A percentile compares a stretch with the other conserved stretches of the same genome.
Conservation (phyloP, 2,888 invertebrate genomes). For the Latrodectus hesperus region DNA sequence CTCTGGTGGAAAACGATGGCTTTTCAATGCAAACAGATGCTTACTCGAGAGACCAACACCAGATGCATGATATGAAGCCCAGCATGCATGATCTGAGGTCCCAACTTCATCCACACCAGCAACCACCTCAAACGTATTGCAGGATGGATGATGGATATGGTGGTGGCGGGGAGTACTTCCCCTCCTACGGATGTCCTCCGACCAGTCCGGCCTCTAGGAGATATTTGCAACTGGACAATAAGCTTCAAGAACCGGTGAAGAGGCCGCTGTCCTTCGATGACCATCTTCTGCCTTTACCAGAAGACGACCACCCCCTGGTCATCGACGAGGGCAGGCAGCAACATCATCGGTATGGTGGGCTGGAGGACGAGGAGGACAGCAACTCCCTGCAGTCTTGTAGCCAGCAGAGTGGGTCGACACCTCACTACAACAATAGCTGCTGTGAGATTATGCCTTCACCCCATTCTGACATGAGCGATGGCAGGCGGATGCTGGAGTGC, state of each 20-base stretch:
- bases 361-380: conserved; percentile 58
- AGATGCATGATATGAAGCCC: conserved; percentile 58
- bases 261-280: conserved; percentile 58
- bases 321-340: conserved; percentile 64
- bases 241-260: conserved; percentile 34
- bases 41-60: conserved; percentile 45
- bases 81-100: conserved; percentile 53
- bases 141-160: conserved; percentile 55
- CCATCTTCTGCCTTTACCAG: conserved; percentile 67
- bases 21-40: conserved; percentile 57
- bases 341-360: conserved; percentile 29
- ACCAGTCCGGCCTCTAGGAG: conserved; percentile 55
- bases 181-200: conserved; percentile 31
- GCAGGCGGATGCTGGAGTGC: conserved; percentile 57
- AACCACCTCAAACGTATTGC: conserved; percentile 43
- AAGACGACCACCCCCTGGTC: conserved; percentile 72
- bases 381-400: conserved; percentile 60
- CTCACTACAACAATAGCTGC: conserved; percentile 53
- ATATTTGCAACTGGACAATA: conserved; percentile 56
- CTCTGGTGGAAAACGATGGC: conserved; percentile 54
- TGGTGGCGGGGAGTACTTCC: conserved; percentile 15
- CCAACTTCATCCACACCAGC: conserved; percentile 23
- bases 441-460: conserved; percentile 61
- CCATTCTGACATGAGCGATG: conserved; percentile 42
- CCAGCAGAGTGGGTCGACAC: conserved; percentile 55